Evolutionary conservation across 2,797 vertebrate species (phyloP).

Genomic region (Onychomys arenicola): DNA sequence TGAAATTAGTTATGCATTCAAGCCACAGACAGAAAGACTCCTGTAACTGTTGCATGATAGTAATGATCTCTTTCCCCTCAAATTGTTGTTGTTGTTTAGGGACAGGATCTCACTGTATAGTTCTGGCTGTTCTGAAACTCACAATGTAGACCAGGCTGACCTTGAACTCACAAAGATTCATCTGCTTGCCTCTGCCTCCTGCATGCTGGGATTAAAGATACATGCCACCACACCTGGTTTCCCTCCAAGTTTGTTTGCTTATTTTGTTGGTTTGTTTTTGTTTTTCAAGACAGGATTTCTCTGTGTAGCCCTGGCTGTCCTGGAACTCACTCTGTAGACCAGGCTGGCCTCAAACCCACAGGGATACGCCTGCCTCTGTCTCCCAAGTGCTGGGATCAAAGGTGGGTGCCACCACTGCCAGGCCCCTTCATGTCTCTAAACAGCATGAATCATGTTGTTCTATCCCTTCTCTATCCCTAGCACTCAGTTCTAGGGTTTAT

Average conservation of each 20-base stretch:
- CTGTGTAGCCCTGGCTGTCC: not conserved
- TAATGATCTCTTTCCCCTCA: not conserved
- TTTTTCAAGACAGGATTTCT: not conserved
- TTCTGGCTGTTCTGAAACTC: not conserved
- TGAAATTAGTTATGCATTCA: not conserved
- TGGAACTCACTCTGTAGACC: not conserved
- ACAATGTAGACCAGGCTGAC: not conserved
- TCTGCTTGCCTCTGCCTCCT: not conserved
- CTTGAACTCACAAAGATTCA: not conserved
- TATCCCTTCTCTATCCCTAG: not conserved
- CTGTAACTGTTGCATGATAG: not conserved
- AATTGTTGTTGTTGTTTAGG: not conserved
- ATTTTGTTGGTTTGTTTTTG: not conserved
- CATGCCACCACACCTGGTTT: not conserved
- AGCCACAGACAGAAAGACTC: not conserved
- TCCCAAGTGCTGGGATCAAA: not conserved
- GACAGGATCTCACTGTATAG: not conserved
- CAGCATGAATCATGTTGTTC: not conserved
- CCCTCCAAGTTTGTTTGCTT: not conserved
- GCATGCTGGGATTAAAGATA: not conserved
- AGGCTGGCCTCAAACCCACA: not conserved
- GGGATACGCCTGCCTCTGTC: not conserved
- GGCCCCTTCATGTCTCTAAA: not conserved
- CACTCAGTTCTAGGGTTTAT: not conserved
- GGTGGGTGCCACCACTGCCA: not conserved